A percentile compares a stretch with the other conserved stretches of the same genome.
These are phyloP conservation scores for Conger conger DNA, from an alignment of 2,113 vertebrate genomes.

Conservation along the genomic window DNA sequence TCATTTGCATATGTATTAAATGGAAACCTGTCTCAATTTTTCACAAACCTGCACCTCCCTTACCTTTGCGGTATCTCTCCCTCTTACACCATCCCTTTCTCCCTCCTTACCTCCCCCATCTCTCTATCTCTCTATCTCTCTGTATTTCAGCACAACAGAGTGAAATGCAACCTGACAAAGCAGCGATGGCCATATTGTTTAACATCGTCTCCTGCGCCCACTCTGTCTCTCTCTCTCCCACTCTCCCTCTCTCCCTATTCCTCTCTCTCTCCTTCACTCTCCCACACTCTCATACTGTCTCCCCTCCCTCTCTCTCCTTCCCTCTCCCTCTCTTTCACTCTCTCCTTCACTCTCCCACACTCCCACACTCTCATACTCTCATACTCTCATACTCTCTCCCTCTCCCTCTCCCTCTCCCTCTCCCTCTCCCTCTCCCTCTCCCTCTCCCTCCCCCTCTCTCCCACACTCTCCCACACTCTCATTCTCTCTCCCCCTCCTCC, in stretches of 20 bases:
- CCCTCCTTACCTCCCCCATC: no score
- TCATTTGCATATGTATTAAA: neutral
- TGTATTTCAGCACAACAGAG: no score
- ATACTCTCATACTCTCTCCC: slow-evolving; percentile 13
- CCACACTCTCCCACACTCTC: neutral
- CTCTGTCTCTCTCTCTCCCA: neutral
- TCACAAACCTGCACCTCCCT: neutral
- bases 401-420: slow-evolving; percentile 19
- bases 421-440: slow-evolving; percentile 26
- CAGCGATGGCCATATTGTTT: no score
- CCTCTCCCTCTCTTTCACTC: neutral
- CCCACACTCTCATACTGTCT: slow-evolving; percentile 14
- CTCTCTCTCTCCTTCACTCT: no score
- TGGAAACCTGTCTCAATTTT: neutral
- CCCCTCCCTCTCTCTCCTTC: slow-evolving; percentile 3
- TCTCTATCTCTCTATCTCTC: neutral
- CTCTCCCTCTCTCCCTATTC: no score
- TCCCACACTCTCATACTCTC: neutral
- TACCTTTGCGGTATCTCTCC: neutral
- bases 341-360: no score
- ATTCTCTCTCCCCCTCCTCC: neutral
- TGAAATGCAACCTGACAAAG: no score
- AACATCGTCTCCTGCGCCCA: neutral
- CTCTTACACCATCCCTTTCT: no score
- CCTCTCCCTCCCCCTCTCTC: neutral